Conservation (phyloP, 1,140 invertebrate genomes). For the Drosophila orosa region DNA sequence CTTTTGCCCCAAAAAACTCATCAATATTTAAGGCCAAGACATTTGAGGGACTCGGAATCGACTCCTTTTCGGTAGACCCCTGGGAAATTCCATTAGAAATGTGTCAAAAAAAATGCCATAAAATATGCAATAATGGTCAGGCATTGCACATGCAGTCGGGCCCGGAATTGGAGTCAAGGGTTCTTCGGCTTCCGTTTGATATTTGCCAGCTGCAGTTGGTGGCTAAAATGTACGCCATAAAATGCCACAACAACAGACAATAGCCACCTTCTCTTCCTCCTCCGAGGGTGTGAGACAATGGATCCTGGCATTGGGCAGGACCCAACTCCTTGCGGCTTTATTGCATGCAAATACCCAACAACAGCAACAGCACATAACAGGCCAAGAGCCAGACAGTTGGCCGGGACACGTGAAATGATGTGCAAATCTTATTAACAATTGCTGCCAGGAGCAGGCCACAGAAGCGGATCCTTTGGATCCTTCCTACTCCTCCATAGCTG, state of each 20-base stretch:
- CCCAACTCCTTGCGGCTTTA: slow-evolving; percentile 65
- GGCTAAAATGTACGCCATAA: slow-evolving; percentile 57
- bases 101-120: slow-evolving; percentile 61
- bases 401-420: slow-evolving; percentile 78
- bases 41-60: not conserved
- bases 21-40: slow-evolving; percentile 49
- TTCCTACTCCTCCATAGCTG: slow-evolving; percentile 15
- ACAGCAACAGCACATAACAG: slow-evolving; percentile 18
- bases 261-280: slow-evolving; percentile 13
- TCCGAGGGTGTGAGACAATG: slow-evolving; percentile 19
- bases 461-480: slow-evolving; percentile 18
- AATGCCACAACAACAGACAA: slow-evolving; percentile 65
- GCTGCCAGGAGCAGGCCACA: slow-evolving; percentile 66
- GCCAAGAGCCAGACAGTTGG: slow-evolving; percentile 58
- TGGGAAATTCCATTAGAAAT: slow-evolving; percentile 58
- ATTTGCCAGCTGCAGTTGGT: slow-evolving; percentile 44
- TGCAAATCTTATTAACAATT: slow-evolving; percentile 82
- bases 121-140: slow-evolving; percentile 69
- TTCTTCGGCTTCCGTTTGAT: slow-evolving; percentile 25
- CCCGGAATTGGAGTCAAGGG: slow-evolving; percentile 32
- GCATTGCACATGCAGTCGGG: slow-evolving; percentile 30
- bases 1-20: slow-evolving; percentile 21
- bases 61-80: slow-evolving; percentile 1
- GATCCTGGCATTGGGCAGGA: slow-evolving; percentile 9
- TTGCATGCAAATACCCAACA: slow-evolving; percentile 64